Percentiles rank a stretch among this genome's conserved stretches.
These are phyloP conservation scores for Podarcis lilfordi DNA, from an alignment of 2,797 vertebrate species.

Conservation along the genomic window DNA sequence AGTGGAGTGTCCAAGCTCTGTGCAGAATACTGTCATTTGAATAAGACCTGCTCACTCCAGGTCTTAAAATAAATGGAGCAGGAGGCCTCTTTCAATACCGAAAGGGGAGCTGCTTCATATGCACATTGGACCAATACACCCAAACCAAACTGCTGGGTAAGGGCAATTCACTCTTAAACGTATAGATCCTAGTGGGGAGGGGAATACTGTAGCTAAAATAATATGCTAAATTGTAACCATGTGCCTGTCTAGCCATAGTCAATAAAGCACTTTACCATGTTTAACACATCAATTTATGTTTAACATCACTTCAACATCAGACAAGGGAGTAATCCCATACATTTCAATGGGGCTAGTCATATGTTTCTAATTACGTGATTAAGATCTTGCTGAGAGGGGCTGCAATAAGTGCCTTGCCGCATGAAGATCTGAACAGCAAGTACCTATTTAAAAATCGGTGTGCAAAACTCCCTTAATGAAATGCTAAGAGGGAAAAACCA, in stretches of 20 bases:
- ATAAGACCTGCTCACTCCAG: neutral
- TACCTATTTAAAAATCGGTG: constrained; percentile 13
- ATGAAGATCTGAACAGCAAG: constrained; percentile 9
- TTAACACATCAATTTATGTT: constrained; percentile 45
- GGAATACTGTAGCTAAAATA: constrained; percentile 6
- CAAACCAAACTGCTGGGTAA: neutral
- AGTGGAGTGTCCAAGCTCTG: neutral
- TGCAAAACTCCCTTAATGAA: constrained; percentile 3
- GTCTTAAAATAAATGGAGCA: neutral
- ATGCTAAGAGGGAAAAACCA: neutral
- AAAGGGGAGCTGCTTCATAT: neutral
- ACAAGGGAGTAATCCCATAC: constrained; percentile 20
- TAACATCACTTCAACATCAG: constrained; percentile 37
- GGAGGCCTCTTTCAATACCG: neutral
- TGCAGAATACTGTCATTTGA: neutral
- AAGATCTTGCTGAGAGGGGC: constrained; percentile 28
- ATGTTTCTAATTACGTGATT: constrained; percentile 40
- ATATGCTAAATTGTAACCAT: constrained; percentile 38
- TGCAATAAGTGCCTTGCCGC: constrained; percentile 13
- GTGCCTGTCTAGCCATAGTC: constrained; percentile 42
- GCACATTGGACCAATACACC: neutral
- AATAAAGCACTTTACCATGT: constrained; percentile 40
- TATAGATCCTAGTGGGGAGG: neutral
- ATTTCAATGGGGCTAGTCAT: constrained; percentile 25
- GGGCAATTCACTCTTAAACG: constrained; percentile 14